These are phyloP conservation scores for Abramis brama DNA, from an alignment of 2,113 vertebrate species.

Conservation along the genomic window DNA sequence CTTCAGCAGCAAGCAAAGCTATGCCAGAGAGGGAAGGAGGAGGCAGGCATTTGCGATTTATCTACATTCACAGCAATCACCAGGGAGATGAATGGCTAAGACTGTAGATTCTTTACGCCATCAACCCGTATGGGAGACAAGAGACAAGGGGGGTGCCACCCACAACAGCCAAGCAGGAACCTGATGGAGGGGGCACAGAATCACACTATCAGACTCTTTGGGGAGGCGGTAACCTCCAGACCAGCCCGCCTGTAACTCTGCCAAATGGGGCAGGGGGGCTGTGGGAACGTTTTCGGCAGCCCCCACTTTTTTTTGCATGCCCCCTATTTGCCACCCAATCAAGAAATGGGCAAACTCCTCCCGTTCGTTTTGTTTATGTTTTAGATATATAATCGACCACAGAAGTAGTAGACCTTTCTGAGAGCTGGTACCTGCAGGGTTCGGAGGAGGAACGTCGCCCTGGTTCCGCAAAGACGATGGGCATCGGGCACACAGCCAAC, in stretches of 20 bases:
- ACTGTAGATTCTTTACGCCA: constrained; percentile 70
- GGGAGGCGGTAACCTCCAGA: constrained; percentile 84
- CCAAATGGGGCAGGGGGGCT: constrained; percentile 73
- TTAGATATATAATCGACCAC: constrained; percentile 69
- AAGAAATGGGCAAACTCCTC: constrained; percentile 79
- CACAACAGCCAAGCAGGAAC: constrained; percentile 86
- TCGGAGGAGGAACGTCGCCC: constrained; percentile 74
- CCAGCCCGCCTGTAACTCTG: constrained; percentile 78
- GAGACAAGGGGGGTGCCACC: constrained; percentile 85
- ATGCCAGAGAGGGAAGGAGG: constrained; percentile 52
- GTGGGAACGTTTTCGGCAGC: constrained; percentile 75
- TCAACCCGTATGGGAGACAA: constrained; percentile 79
- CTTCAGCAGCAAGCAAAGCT: constrained; percentile 57
- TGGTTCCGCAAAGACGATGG: constrained; percentile 85
- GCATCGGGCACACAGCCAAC: constrained; percentile 89
- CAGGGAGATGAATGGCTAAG: constrained; percentile 85
- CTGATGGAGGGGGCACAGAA: constrained; percentile 80
- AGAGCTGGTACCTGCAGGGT: constrained; percentile 71
- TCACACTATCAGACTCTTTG: constrained; percentile 67
- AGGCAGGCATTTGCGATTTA: constrained; percentile 77
- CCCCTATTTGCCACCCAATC: constrained; percentile 77
- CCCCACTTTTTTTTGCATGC: constrained; percentile 66
- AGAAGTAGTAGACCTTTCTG: constrained; percentile 70
- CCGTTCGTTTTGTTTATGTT: constrained; percentile 70
- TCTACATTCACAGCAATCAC: constrained; percentile 87